Base-by-base conservation (phyloP, 2,888 invertebrate genomes). In the Petrophora chlorosata region DNA sequence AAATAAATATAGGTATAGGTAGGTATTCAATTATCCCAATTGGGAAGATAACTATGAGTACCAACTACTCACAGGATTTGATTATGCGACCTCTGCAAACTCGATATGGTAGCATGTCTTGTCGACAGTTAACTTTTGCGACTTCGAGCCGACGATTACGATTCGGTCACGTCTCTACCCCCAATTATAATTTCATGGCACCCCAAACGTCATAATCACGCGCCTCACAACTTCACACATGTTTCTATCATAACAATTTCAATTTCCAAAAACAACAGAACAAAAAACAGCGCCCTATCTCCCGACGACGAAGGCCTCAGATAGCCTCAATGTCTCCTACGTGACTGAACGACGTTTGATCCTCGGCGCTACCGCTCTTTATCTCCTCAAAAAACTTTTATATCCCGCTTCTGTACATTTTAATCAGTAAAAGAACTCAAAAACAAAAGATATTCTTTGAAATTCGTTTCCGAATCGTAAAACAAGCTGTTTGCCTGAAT, bases 351-450 rank as follows among this genome's bases (percentile, higher is more conserved):
- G 56, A 15, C 81, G 71, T 88, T 88, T 88, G 88, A 85, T 76
- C 73, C 69, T 49, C 56, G 73, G 76, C 78, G 79, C 78, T 70
- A 76, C 84, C 83, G 83, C 69, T 61, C 60, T 84, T 79, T 84
- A 82, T 82, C 79, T 73, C 61, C 73, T 64, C 73, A 76, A 75
- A 80, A 81, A 80, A 73, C 74, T 76, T 79, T 82, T 79, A 76
- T 75, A 70, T 66, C 64, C 72, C 69, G 82, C 88, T 84, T 80
- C 85, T 83, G 79, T 88, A 85, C 86, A 89, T 89, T 84, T 87
- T 86, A 86, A 89, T 85, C 79, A 85, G 80, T 56, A 67, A 73
- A 76, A 81, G 14, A 29, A 23, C 40, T 32, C 30, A 22, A 41
- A 47, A 80, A 77, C 75, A 73, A 74, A 73, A 64, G 67, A 63